Evolutionary conservation across 2,888 invertebrate species (phyloP).

Genomic region (Drosophila maculinotata): DNA sequence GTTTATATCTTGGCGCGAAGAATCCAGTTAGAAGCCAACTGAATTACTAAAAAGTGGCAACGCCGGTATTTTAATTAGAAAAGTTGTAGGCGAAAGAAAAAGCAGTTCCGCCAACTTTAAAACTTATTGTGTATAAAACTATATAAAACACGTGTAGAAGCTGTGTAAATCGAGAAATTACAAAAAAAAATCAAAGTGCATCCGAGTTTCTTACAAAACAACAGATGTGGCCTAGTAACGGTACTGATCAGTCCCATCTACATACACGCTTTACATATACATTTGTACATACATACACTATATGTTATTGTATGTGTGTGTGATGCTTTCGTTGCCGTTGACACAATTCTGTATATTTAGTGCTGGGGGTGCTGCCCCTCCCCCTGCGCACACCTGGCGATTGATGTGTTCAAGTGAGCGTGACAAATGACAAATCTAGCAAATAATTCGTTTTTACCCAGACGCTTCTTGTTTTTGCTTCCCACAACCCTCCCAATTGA

Average conservation of each 20-base stretch:
- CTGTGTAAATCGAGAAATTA: not conserved
- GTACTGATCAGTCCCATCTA: constrained; percentile 12
- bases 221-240: constrained; percentile 14
- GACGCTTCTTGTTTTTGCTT: constrained; percentile 36
- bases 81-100: not conserved
- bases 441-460: constrained; percentile 62
- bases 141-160: constrained; percentile 5
- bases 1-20: too few species aligned
- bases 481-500: constrained; percentile 33
- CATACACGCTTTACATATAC: not conserved
- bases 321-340: constrained; percentile 37
- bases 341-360: constrained; percentile 62
- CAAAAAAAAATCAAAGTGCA: not conserved
- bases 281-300: not conserved
- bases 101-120: not conserved
- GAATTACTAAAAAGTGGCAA: too few species aligned
- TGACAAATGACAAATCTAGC: constrained; percentile 78
- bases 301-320: constrained; percentile 33
- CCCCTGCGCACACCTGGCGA: constrained; percentile 62
- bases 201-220: not conserved
- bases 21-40: too few species aligned
- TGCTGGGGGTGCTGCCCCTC: constrained; percentile 21
- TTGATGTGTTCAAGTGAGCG: constrained; percentile 81
- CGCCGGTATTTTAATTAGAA: constrained; percentile 1
- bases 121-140: not conserved